Percentiles rank a stretch among this genome's conserved stretches.
Conservation (phyloP, 2,113 vertebrate genomes). For the Petroica traversi region DNA sequence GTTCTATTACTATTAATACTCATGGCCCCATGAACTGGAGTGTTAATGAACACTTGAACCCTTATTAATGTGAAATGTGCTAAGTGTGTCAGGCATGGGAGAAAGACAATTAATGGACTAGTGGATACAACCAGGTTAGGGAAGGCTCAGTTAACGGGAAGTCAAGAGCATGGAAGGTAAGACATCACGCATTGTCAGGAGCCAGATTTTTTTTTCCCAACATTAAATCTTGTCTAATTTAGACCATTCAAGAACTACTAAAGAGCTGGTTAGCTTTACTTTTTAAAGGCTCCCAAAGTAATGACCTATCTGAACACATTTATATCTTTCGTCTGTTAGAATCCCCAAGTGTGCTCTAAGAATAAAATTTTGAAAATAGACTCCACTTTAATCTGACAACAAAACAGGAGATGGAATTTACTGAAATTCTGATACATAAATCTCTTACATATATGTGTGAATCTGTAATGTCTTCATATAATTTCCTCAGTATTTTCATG, state of each 20-base stretch:
- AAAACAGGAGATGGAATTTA: not conserved
- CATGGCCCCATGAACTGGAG: not conserved
- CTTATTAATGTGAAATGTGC: not conserved
- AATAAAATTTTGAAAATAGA: not conserved
- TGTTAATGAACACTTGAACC: not conserved
- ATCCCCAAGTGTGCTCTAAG: not conserved
- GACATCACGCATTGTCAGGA: not conserved
- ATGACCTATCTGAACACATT: not conserved
- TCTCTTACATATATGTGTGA: not conserved
- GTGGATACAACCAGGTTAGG: not conserved
- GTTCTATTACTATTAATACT: not conserved
- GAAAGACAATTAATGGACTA: not conserved
- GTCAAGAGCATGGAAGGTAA: not conserved
- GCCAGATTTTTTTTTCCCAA: not conserved
- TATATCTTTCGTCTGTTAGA: not conserved
- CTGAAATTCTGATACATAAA: not conserved
- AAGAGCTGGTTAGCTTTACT: not conserved
- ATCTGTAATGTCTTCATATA: not conserved
- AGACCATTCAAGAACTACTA: not conserved
- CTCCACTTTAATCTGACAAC: not conserved
- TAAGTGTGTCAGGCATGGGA: not conserved
- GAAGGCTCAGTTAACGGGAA: not conserved
- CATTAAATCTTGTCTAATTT: not conserved
- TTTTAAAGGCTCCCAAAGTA: not conserved
- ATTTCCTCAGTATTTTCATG: not conserved